Evolutionary conservation across 1,140 invertebrate genomes (phyloP).

Genomic region (Bombus huntii): DNA sequence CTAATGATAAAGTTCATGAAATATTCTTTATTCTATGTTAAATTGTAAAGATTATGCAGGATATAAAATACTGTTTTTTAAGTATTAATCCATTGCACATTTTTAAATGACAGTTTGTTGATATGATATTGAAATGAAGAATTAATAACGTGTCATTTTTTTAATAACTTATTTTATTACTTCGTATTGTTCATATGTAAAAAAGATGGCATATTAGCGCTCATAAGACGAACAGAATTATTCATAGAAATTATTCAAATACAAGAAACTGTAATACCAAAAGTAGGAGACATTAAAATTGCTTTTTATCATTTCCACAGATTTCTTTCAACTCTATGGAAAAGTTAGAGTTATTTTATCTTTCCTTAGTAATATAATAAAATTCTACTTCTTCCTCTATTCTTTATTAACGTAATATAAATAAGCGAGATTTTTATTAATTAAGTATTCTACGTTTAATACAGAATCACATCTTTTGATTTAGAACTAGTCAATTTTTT

Average conservation of each 20-base stretch:
- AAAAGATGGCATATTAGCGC: too few relatives aligned
- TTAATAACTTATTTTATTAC: too few relatives aligned
- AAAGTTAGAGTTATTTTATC: too few relatives aligned
- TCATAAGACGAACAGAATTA: too few relatives aligned
- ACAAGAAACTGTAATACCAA: too few relatives aligned
- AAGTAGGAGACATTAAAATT: too few relatives aligned
- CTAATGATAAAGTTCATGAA: constrained; percentile 9
- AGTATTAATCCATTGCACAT: not conserved
- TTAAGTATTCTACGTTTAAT: not conserved
- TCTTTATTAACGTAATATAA: not conserved
- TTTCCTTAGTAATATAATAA: not conserved
- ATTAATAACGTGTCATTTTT: not conserved
- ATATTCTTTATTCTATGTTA: not conserved
- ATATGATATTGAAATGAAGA: not conserved
- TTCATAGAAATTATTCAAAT: too few relatives aligned
- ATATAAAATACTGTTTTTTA: not conserved
- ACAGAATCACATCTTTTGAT: too few relatives aligned
- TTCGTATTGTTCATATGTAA: too few relatives aligned
- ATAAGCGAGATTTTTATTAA: not conserved
- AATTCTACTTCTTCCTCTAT: not conserved
- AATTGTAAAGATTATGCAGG: not conserved
- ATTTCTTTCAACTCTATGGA: too few relatives aligned
- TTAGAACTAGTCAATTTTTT: too few relatives aligned
- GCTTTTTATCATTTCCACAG: too few relatives aligned
- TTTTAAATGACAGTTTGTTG: not conserved